Percentiles rank a stretch among this genome's conserved stretches.
phyloP scores from a whole-genome alignment of 2,113 vertebrate genomes.

The Colistium nudipinnis region DNA sequence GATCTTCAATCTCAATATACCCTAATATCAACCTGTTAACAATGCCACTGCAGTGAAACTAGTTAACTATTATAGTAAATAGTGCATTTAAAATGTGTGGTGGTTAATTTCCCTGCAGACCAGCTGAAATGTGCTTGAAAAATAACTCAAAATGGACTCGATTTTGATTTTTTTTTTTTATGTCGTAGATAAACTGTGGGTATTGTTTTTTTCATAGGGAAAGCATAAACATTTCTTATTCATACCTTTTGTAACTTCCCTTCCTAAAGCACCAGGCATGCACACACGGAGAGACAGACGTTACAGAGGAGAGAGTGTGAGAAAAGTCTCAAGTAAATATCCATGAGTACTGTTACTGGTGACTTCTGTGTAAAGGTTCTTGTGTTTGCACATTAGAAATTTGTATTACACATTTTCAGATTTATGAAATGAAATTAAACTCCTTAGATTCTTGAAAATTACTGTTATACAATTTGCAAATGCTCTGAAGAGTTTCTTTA shows the following conservation, averaged over 20 bases:
- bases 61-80: too few relatives aligned
- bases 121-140: too few relatives aligned
- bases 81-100: too few relatives aligned
- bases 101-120: too few relatives aligned
- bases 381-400: background rate
- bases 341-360: background rate
- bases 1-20: too few relatives aligned
- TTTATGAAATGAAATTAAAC: too few relatives aligned
- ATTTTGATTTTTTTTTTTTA: too few relatives aligned
- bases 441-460: too few relatives aligned
- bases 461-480: background rate
- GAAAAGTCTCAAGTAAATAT: too few relatives aligned
- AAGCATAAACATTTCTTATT: conserved; percentile 1
- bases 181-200: conserved; percentile 35
- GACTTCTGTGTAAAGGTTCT: background rate
- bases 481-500: too few relatives aligned
- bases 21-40: too few relatives aligned
- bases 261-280: conserved; percentile 46
- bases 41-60: too few relatives aligned
- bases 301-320: background rate
- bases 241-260: conserved; percentile 59
- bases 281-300: conserved; percentile 17
- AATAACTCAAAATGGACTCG: background rate
- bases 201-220: background rate
- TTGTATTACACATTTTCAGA: background rate